Base-by-base conservation (phyloP, 2,113 vertebrate genomes). In the Cromileptes altivelis region DNA sequence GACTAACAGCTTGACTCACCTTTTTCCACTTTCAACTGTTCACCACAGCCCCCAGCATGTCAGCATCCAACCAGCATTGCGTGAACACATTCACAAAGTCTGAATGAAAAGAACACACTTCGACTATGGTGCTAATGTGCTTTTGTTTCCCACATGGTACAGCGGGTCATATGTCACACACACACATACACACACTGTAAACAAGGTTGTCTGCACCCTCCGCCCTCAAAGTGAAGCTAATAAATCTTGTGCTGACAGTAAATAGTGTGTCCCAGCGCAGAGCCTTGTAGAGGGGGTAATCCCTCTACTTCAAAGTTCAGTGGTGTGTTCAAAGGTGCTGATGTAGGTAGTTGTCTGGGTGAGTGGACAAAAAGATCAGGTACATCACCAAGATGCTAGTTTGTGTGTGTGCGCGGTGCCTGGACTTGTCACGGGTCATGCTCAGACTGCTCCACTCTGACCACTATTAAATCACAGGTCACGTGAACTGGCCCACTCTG, bases 201-300 rank as follows among this genome's bases (percentile, higher is more conserved):
- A 90, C 88, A 76, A 62, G 58, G 18, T 52, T 87, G 89, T 86
- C 61, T 25, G 40, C 86, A 76, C 85, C 79, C 85, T 81, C 74
- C 30, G 15, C 81, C 87, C 82, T 82, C 87, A 88, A 78, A 92
- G 89, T 87, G 86, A 78, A 53, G 82, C 73, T 82, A 86, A 93
- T 92, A 89, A 90, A 92, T 92, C 89, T 78, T 60, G 40, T 90
- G 92, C 88, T 92, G 93, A 86, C 86, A 72, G 42, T 92, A 84
- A 93, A 91, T 56, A 72, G 53, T 72, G 84, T 47, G 77, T 84
- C 81, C 45, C 30, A 30, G 77, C 40, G 21, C 81, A 79, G 33
- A 70, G 70, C 62, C 75, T 30, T 33, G 82, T 45, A 63, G 55
- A 40, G 65, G 64, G 45, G 58, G 56, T 86, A 88, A 92, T 90